Conservation (phyloP, 2,113 vertebrate genomes). For the Uria aalge region DNA sequence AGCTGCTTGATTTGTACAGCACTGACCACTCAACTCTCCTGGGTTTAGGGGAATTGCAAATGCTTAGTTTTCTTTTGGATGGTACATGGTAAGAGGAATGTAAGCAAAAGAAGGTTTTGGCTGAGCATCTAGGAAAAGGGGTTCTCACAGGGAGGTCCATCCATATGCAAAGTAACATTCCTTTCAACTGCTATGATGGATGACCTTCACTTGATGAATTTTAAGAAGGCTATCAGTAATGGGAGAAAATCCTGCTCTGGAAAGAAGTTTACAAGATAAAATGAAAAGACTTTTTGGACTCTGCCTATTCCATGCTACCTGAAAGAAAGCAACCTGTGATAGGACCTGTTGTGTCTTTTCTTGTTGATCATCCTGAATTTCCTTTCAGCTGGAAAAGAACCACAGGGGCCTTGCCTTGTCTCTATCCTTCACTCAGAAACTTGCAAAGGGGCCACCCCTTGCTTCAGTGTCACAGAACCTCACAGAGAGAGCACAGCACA, state of each 20-base stretch:
- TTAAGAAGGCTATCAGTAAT: neutral
- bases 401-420: neutral
- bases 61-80: neutral
- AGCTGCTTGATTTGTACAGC: neutral
- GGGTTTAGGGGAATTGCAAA: neutral
- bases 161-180: slow-evolving; percentile 1
- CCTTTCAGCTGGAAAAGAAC: neutral
- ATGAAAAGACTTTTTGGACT: neutral
- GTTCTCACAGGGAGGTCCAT: neutral
- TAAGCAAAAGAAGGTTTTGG: neutral
- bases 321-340: neutral
- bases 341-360: neutral
- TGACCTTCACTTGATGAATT: neutral
- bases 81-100: neutral
- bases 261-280: neutral
- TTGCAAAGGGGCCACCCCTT: neutral
- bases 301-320: neutral
- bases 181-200: neutral
- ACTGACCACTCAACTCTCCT: neutral
- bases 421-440: neutral
- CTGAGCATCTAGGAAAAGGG: neutral
- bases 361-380: neutral
- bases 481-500: neutral
- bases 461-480: neutral
- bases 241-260: neutral